phyloP scores from a whole-genome alignment of 2,797 vertebrate genomes.

The Eospalax fontanierii region DNA sequence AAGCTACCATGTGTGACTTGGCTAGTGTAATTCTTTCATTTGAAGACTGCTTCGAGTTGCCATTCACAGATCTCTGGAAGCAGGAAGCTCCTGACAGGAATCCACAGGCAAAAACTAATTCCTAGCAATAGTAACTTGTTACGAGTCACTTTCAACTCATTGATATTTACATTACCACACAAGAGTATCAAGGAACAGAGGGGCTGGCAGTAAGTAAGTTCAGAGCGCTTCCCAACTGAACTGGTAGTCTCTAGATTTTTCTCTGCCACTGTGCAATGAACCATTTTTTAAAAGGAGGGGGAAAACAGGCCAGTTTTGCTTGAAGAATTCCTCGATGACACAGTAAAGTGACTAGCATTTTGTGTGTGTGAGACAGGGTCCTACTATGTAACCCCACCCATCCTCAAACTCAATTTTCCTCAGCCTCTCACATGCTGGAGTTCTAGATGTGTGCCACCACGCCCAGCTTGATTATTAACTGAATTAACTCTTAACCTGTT shows the following conservation, averaged over 20 bases:
- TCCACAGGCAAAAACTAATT: constrained; percentile 19
- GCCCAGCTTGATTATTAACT: neutral
- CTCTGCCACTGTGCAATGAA: neutral
- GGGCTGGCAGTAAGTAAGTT: neutral
- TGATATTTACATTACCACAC: neutral
- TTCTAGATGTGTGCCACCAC: neutral
- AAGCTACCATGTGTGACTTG: neutral
- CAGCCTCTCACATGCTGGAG: neutral
- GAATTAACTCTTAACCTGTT: neutral
- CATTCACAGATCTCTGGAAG: neutral
- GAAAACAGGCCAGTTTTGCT: neutral
- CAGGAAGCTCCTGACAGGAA: neutral
- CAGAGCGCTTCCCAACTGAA: neutral
- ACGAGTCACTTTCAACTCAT: constrained; percentile 1
- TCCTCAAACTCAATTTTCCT: neutral
- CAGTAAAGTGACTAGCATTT: neutral
- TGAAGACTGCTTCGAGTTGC: neutral
- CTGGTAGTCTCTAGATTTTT: neutral
- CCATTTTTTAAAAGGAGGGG: too few relatives aligned
- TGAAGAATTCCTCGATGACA: constrained; percentile 25
- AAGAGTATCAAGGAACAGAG: neutral
- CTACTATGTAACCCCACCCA: too few relatives aligned
- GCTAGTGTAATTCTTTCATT: constrained; percentile 40
- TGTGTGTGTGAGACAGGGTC: neutral
- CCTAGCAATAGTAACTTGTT: neutral